Evolutionary conservation across 2,797 vertebrate species (phyloP), one percentile per base, ranked within the genome.

Genomic region (Poecilia gillii): DNA sequence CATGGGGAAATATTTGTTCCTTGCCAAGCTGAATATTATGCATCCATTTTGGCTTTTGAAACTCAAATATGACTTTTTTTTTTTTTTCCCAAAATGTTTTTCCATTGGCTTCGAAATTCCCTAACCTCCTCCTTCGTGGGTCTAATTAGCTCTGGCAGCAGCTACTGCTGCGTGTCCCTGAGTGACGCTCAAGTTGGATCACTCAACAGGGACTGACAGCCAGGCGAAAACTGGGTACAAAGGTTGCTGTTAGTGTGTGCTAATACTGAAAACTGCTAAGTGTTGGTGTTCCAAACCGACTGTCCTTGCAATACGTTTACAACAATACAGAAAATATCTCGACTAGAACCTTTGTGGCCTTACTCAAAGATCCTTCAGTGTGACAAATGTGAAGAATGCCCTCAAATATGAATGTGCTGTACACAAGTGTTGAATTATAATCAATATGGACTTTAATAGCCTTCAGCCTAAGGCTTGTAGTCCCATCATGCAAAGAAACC

Each of bases 91-190:
- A 86, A 79, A 81, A 87, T 77, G 83, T 84, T 81, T 81, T 20
- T 68, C 83, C 55, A 55, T 47, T 75, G 86, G 80, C 79, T 78
- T 82, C 59, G 31, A 73, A 83, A 83, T 84, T 51, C 16, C 20
- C 77, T 51, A 83, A 79, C 89, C 62, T 76, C 79, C 80, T 85
- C 74, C 84, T 80, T 77, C 77, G 74, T 85, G 85, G 77, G 79
- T 89, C 80, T 80, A 86, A 91, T 91, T 81, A 87, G 79, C 78
- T 33, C 57, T 89, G 87, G 88, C 87, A 89, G 77, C 81, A 74
- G 71, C 79, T 72, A 25, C 70, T 41, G 64, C 84, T 77, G 81
- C 33, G 20, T 82, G 81, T 90, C 84, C 81, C 78, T 80, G 51
- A 79, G 85, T 86, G 74, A 81, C 23, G 59, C 75, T 82, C 81